These are phyloP conservation scores for Dioctria linearis DNA, from an alignment of 2,888 invertebrate species.

Conservation along the genomic window DNA sequence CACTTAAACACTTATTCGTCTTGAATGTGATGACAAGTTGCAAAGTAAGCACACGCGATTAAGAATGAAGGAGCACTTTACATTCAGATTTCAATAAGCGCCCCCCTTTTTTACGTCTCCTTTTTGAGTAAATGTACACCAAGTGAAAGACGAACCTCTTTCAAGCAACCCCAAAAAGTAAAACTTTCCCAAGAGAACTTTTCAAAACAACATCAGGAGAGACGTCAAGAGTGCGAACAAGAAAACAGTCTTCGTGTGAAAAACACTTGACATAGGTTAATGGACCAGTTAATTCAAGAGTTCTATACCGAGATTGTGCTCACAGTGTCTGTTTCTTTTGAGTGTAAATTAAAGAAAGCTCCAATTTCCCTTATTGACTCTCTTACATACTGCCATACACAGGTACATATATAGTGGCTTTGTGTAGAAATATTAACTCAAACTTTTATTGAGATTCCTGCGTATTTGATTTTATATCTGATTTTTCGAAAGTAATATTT, in stretches of 20 bases:
- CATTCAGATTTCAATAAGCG: slow-evolving; percentile 21
- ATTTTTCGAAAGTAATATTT: too few species aligned
- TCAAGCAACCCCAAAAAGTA: slow-evolving; percentile 36
- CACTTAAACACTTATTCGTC: slow-evolving; percentile 19
- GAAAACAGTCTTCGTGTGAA: slow-evolving; percentile 34
- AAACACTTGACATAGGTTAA: slow-evolving; percentile 49
- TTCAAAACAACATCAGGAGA: slow-evolving; percentile 42
- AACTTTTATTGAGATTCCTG: too few species aligned
- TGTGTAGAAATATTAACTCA: too few species aligned
- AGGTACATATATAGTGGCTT: too few species aligned
- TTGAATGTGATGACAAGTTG: slow-evolving; percentile 27
- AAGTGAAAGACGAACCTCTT: neutral
- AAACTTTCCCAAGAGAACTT: slow-evolving; percentile 35
- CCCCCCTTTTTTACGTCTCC: neutral
- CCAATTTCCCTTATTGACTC: too few species aligned
- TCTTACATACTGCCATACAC: too few species aligned
- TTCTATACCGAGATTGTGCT: slow-evolving; percentile 33
- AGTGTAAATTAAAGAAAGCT: too few species aligned
- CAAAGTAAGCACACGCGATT: slow-evolving; percentile 33
- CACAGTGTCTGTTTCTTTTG: neutral
- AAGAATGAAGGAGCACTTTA: slow-evolving; percentile 31
- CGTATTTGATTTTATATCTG: too few species aligned
- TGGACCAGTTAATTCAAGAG: slow-evolving; percentile 45
- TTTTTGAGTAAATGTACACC: neutral
- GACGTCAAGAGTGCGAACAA: slow-evolving; percentile 28